Percentiles rank a stretch among this genome's conserved stretches.
Conservation (phyloP, 2,888 invertebrate species). For the Parapristionchus giblindavisi region DNA sequence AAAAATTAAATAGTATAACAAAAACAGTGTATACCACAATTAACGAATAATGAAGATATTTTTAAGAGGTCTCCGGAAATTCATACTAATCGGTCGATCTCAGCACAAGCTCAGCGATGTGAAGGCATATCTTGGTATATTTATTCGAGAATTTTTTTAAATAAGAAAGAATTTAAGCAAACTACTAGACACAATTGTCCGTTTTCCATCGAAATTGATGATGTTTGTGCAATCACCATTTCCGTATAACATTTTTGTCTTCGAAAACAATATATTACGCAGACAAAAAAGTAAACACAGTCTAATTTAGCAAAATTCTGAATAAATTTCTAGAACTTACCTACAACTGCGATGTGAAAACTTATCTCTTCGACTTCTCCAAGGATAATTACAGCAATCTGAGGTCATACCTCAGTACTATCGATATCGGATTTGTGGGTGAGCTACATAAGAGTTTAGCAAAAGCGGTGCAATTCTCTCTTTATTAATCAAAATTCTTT, state of each 20-base stretch:
- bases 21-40: no score
- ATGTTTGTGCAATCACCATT: not conserved
- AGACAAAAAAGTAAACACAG: no score
- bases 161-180: not conserved
- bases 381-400: slow-evolving; percentile 54
- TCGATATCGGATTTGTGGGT: slow-evolving; percentile 67
- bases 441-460: no score
- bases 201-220: not conserved
- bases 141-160: not conserved
- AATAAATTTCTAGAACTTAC: slow-evolving; percentile 45
- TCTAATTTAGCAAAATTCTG: not conserved
- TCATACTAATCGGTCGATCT: slow-evolving; percentile 64
- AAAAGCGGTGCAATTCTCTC: no score
- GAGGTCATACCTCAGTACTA: slow-evolving; percentile 53
- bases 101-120: slow-evolving; percentile 58
- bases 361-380: slow-evolving; percentile 66
- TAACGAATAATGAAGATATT: no score
- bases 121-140: slow-evolving; percentile 58
- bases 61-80: slow-evolving; percentile 62
- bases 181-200: not conserved
- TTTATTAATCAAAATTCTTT: no score
- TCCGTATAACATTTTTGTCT: no score
- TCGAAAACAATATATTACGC: no score
- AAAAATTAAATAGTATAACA: no score
- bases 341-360: slow-evolving; percentile 49